Evolutionary conservation across 2,113 vertebrate species (phyloP), one percentile per base, ranked within the genome.

Genomic region (Quiscalus mexicanus): DNA sequence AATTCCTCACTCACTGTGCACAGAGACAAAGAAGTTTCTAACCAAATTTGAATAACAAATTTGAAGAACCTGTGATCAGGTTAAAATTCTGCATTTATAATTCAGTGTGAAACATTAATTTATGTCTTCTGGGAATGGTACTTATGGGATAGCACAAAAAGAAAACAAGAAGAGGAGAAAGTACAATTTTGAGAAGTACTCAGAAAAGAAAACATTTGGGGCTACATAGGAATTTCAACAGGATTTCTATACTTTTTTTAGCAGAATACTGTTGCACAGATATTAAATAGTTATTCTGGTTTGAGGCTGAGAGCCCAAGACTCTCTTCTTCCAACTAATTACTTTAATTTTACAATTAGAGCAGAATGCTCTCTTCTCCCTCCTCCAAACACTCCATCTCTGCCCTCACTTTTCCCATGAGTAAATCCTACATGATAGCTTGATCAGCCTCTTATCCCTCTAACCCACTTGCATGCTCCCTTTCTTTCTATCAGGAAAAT

Each of bases 211-310:
- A 73, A 30, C 2, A 0, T 79, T 84, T 82, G 56, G 56, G 45
- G 42, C 63, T 93, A 52, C 28, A 4, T 37, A 37, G 37, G 37
- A 8, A 37, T 94, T 96, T 95, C 60, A 56, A 58, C 60, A 94
- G 28, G 74, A 45, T 70, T 90, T 80, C 70, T 9, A 0, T 71
- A 55, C 49, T 92, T 92, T 92, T 47, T 93, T 95, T 88, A 92
- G 64, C 60, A 87, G 47, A 90, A 89, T 68, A 60, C 22, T 81
- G 86, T 84, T 89, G 37, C 52, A 68, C 65, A 91, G 94, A 96
- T 96, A 84, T 94, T 94, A 87, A 89, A 87, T 44, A 87, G 75
- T 70, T 86, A 80, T 80, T 92, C 85, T 86, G 63, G 68, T 93
- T 93, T 86, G 94, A 67, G 76, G 42, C 70, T 1, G 55, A 90